These are phyloP conservation scores for Platichthys stellatus DNA, from an alignment of 2,113 vertebrate genomes.

Conservation along the genomic window DNA sequence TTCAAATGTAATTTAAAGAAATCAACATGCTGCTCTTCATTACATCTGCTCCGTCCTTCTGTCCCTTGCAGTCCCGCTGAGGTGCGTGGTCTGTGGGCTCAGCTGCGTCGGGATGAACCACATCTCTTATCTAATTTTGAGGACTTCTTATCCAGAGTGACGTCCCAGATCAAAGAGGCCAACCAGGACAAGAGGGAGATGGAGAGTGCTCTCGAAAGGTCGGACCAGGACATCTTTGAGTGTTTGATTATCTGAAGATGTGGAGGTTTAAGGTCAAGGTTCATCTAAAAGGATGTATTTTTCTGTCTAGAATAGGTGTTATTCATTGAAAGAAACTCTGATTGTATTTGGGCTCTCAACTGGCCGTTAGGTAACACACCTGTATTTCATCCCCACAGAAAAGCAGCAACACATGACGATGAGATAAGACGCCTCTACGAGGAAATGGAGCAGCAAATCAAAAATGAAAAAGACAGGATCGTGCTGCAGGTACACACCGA, in stretches of 20 bases:
- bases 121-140: conserved; percentile 90
- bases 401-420: conserved; percentile 87
- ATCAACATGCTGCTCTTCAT: background rate
- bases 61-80: conserved; percentile 81
- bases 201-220: conserved; percentile 89
- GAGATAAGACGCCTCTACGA: conserved; percentile 92
- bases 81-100: conserved; percentile 88
- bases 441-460: conserved; percentile 97
- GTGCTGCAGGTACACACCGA: conserved; percentile 83
- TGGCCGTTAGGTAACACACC: background rate
- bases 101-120: conserved; percentile 87
- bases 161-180: conserved; percentile 89
- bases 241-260: background rate
- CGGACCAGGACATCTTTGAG: background rate
- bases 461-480: conserved; percentile 90
- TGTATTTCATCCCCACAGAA: conserved; percentile 77
- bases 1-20: background rate
- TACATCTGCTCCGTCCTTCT: background rate
- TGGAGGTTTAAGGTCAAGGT: no score
- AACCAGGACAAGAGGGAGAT: conserved; percentile 89
- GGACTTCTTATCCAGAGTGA: conserved; percentile 88
- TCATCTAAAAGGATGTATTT: no score
- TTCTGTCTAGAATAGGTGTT: no score
- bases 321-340: no score
- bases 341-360: no score